These are phyloP conservation scores for Trematocara unimaculatum DNA, from an alignment of 2,113 vertebrate species.

Conservation along the genomic window DNA sequence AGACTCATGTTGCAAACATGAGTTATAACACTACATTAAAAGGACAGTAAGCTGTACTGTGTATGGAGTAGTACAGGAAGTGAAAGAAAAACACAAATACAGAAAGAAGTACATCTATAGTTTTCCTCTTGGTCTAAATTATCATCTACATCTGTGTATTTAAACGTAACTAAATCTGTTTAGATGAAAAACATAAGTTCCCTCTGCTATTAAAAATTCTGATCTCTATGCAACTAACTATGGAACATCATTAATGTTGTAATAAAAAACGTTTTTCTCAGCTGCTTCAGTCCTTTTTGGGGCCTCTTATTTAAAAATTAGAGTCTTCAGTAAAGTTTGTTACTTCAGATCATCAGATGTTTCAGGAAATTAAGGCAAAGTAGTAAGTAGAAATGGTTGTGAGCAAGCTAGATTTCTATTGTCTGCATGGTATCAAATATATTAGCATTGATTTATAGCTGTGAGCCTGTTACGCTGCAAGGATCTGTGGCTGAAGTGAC, in stretches of 20 bases:
- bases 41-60: neutral
- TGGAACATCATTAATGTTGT: neutral
- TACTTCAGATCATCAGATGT: neutral
- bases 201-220: neutral
- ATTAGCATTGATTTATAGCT: neutral
- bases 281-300: rapidly evolving
- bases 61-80: neutral
- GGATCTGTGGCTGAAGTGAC: neutral
- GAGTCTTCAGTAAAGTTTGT: neutral
- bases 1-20: neutral
- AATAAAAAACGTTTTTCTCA: neutral
- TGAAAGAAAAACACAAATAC: neutral
- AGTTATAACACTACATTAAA: neutral
- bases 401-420: neutral
- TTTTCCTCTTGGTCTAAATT: neutral
- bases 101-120: neutral
- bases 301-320: neutral
- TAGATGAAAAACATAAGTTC: neutral
- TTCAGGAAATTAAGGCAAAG: neutral
- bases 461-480: rapidly evolving
- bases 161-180: neutral
- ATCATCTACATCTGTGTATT: neutral
- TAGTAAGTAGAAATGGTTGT: neutral
- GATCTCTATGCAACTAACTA: neutral
- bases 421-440: neutral